phyloP scores from a whole-genome alignment of 2,888 invertebrate genomes.

The Spilarctia lutea region DNA sequence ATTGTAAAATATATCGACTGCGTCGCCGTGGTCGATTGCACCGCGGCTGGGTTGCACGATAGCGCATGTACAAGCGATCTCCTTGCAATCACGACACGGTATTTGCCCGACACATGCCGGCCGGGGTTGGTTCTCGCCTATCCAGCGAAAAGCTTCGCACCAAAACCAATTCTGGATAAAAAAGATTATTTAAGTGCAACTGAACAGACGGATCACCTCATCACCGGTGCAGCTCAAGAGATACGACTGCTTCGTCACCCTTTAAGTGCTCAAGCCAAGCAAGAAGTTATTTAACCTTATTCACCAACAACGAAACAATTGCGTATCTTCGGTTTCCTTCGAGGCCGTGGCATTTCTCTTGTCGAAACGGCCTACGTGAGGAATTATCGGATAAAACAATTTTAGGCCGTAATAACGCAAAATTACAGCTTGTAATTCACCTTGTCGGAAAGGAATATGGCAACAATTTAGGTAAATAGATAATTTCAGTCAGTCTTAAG shows the following conservation, averaged over 20 bases:
- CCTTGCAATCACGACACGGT: slow-evolving; percentile 57
- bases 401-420: too few species aligned
- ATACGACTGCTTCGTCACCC: neutral
- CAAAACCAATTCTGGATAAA: slow-evolving; percentile 64
- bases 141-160: slow-evolving; percentile 59
- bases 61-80: slow-evolving; percentile 64
- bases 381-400: neutral
- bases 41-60: slow-evolving; percentile 62
- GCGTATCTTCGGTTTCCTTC: neutral
- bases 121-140: slow-evolving; percentile 55
- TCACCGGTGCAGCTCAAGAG: neutral
- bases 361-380: neutral
- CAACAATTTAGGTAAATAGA: too few species aligned
- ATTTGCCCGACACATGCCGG: slow-evolving; percentile 44
- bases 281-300: neutral
- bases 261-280: neutral
- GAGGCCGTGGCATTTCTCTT: neutral
- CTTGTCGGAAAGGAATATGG: too few species aligned
- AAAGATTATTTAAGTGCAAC: neutral
- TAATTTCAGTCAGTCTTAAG: too few species aligned
- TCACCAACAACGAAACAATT: neutral
- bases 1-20: slow-evolving; percentile 48
- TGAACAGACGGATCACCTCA: neutral
- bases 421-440: too few species aligned
- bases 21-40: slow-evolving; percentile 39